Evolutionary conservation across 2,888 invertebrate species (phyloP).

Genomic region (Matsumyia berberina): DNA sequence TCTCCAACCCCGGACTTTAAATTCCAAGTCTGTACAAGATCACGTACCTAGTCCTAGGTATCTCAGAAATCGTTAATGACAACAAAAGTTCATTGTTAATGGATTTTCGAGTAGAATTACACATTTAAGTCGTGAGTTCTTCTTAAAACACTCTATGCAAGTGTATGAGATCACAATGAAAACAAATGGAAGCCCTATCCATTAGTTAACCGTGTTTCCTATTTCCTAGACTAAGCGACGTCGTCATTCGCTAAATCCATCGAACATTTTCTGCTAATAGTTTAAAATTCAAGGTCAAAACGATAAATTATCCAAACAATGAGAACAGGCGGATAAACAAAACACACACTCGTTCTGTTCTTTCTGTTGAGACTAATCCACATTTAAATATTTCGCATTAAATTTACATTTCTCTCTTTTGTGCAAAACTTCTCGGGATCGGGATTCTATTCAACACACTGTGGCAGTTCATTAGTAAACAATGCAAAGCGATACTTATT

Average conservation of each 20-base stretch:
- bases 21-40: no score
- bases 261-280: conserved; percentile 14
- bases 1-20: no score
- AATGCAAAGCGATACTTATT: conserved; percentile 32
- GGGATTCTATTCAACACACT: not conserved
- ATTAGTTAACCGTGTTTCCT: conserved; percentile 6
- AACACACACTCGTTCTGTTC: conserved; percentile 23
- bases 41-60: no score
- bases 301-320: conserved; percentile 18
- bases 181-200: not conserved
- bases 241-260: conserved; percentile 12
- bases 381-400: conserved; percentile 11
- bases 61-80: no score
- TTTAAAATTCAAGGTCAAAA: conserved; percentile 34
- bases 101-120: no score
- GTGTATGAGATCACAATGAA: conserved; percentile 4
- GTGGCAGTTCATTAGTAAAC: conserved; percentile 31
- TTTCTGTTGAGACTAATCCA: conserved; percentile 13
- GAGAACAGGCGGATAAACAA: conserved; percentile 14
- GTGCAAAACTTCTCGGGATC: conserved; percentile 8
- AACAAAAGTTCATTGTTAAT: no score
- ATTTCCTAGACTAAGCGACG: conserved; percentile 3
- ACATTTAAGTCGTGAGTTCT: not conserved
- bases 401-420: conserved; percentile 20
- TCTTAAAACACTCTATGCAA: not conserved